Base-by-base conservation (phyloP, 1,140 invertebrate genomes). In the Euura saliciscinereae region DNA sequence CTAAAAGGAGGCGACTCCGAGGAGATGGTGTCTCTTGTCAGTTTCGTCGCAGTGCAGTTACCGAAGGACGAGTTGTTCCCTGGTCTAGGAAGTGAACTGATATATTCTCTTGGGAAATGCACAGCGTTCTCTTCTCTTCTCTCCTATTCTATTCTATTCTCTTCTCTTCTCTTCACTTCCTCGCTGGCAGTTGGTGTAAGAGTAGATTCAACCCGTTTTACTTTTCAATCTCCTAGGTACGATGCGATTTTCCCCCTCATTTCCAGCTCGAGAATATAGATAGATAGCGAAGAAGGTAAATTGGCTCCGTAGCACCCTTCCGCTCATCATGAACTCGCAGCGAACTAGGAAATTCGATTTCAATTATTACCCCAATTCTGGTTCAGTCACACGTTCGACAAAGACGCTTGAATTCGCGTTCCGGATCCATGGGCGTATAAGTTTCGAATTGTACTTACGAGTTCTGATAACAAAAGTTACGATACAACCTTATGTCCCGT, bases 31-130 rank as follows among this genome's bases (percentile, higher is more conserved):
- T 28, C 28, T 28, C 28, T 28, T 28, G 28, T 28, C 28, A 28
- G 28, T 28, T 28, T 28, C 28, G 28, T 28, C 28, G 28, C 28
- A 28, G 28, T 28, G 28, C 28, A 28, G 28, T 28, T 28, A 28
- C 28, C 28, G 28, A 28, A 28, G 28, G 28, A 28, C 28, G 28
- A 28, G 28, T 28, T 28, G 28, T 28, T 1, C 28, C 28, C 28
- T 28, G 28, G 28, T 28, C 28, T 28, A 28, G 28, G 28, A 28
- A 28, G 51, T 11, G 51, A 59, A n/a, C 10, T 8, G 10, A 51
- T 51, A 59, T 8, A 59, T 59, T 59, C 51, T 59, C 51, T n/a
- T 59, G 51, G 46, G 51, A 59, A 59, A 59, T 59, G 51, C 51
- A 28, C 28, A 28, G 13, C 51, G 51, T n/a, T 3, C 51, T 3